Base-by-base conservation (phyloP, 2,113 vertebrate species). In the Sarotherodon lohbergeri region DNA sequence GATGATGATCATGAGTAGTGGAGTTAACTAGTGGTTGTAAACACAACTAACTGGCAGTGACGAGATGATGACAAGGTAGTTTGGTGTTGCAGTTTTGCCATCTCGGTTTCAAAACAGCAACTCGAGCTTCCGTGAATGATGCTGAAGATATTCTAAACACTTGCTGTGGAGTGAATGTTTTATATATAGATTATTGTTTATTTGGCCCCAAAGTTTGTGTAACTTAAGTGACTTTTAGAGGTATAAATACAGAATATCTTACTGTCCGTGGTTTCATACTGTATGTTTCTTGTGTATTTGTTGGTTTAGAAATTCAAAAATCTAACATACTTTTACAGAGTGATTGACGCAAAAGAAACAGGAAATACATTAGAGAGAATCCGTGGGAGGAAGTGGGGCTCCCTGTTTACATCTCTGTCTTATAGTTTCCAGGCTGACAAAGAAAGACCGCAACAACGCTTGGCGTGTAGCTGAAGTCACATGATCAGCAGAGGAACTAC, bases 371-470 rank as follows among this genome's bases (percentile, higher is more conserved):
- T 10, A 85, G 83, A 96, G 94, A 93, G 93, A 96, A 97, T 96
- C 95, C 95, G 95, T 94, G 95, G 95, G 94, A 90, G 91, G 87
- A 90, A 80, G 90, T 93, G 91, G 90, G 90, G 85, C 89, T 91
- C 93, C 93, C 89, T 94, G 88, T 93, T 89, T 93, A 84, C 90
- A 48, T 91, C 83, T 92, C 68, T 90, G 66, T 94, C 88, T 90
- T 73, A 90, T 5, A 94, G 88, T 96, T 96, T 96, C 96, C 96
- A 93, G 55, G 88, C 87, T 93, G 91, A 93, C 81, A 86, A 48
- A 71, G 29, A 79, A 50, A 82, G 14, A 94, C 94, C 93, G 50
- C 94, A 95, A 90, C 87, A 92, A 89, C 88, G 48, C 12, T 22
- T 8, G 13, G 46, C 63, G 82, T 86, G 79, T 78, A 82, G 66